Base-by-base conservation (phyloP, 2,888 invertebrate species). In the Coenonympha glycerion region DNA sequence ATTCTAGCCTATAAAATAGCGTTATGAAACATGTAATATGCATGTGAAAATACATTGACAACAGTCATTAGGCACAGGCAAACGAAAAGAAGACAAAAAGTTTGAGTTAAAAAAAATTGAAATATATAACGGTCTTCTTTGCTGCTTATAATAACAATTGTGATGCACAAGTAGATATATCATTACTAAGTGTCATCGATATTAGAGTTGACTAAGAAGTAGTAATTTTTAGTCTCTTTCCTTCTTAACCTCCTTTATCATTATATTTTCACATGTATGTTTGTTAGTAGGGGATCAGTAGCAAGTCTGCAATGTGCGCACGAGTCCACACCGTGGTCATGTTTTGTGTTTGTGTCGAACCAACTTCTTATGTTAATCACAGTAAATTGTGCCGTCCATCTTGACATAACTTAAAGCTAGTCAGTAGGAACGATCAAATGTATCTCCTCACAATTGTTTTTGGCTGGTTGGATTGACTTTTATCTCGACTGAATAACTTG, bases 301-400 rank as follows among this genome's bases (percentile, higher is more conserved):
- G 85, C 85, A 73, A 75, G 68, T 76, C 82, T 83, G 85, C 83
- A 76, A n/a, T n/a, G n/a, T 78, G 78, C 82, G 84, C 79, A 80
- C 75, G 79, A 81, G 76, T 79, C 82, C 84, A 84, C 83, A 84
- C 82, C 78, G 84, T 83, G 82, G 79, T 68, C 66, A 73, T n/a
- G n/a, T n/a, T 64, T 62, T 64, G 49, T 63, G 60, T 57, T 56
- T 54, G 65, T 65, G 66, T 65, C 60, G 31, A 24, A 44, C 47
- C 46, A 33, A 33, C 15, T 31, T 16, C 21, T 9, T 28, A 30
- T 28, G 48, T 37, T 26, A 33, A 33, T 42, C 34, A 24, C 34
- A 34, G 24, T 16, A 46, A 9, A 42, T 8, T 22, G 30, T 33
- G 21, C 15, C 22, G 16, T 44, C 15, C 21, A 11, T 33, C 39